A percentile compares a stretch with the other conserved stretches of the same genome.
Conservation (phyloP, 1,140 invertebrate species). For the Cydia amplana region DNA sequence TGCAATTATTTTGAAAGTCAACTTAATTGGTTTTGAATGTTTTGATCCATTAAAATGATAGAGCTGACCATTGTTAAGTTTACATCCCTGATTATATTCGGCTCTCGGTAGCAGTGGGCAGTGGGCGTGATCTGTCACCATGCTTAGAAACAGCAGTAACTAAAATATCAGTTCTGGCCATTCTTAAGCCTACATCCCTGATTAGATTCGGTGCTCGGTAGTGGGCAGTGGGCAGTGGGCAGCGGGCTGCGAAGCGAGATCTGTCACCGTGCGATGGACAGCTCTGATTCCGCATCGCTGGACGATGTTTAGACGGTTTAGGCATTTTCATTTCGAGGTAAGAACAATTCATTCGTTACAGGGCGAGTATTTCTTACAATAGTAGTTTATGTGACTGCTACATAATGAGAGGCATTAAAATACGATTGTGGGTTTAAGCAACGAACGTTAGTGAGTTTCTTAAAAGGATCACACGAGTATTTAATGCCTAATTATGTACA, state of each 20-base stretch:
- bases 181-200: background rate
- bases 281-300: constrained; percentile 20
- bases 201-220: constrained; percentile 27
- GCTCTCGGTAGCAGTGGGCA: constrained; percentile 19
- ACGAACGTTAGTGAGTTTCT: no score
- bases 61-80: no score
- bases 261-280: constrained; percentile 23
- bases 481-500: no score
- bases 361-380: background rate
- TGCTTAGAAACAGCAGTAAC: background rate
- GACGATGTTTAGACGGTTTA: constrained; percentile 15
- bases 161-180: background rate
- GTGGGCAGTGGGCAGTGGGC: constrained; percentile 18
- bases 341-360: background rate
- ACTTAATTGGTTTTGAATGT: no score
- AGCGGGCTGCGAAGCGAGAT: constrained; percentile 19
- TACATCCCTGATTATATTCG: constrained; percentile 7
- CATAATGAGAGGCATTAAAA: no score
- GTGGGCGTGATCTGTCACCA: background rate
- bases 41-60: no score
- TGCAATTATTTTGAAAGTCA: no score
- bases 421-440: no score
- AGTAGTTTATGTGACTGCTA: no score
- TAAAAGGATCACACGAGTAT: no score
- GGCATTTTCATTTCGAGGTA: background rate